Evolutionary conservation across 2,888 invertebrate species (phyloP).

Genomic region (Cheilosia pagana): DNA sequence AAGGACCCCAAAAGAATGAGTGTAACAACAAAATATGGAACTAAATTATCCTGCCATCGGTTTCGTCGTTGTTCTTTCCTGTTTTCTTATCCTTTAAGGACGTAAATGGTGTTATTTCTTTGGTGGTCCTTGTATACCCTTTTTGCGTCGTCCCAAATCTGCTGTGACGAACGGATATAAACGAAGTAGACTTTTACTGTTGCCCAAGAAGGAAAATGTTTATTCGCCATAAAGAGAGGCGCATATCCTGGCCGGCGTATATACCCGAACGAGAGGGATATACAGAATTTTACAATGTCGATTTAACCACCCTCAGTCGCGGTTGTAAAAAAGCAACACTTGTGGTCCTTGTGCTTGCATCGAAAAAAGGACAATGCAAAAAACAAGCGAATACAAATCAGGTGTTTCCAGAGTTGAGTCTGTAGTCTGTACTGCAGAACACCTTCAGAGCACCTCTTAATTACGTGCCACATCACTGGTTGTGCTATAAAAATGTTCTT

Average conservation of each 20-base stretch:
- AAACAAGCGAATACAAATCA: slow-evolving; percentile 36
- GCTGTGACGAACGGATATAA: slow-evolving; percentile 55
- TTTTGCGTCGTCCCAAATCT: background rate
- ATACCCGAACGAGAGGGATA: slow-evolving; percentile 1
- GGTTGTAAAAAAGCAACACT: slow-evolving; percentile 26
- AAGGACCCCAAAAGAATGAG: slow-evolving; percentile 47
- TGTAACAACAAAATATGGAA: slow-evolving; percentile 70
- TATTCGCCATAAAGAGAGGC: slow-evolving; percentile 67
- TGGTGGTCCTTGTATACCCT: slow-evolving; percentile 9
- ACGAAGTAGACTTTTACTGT: slow-evolving; percentile 71
- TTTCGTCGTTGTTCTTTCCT: slow-evolving; percentile 50
- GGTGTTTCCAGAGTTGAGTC: slow-evolving; percentile 20
- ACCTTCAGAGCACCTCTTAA: slow-evolving; percentile 52
- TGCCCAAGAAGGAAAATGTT: slow-evolving; percentile 63
- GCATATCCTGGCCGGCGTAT: slow-evolving; percentile 17
- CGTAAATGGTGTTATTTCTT: slow-evolving; percentile 55
- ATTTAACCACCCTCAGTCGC: slow-evolving; percentile 23
- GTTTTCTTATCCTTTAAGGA: slow-evolving; percentile 70
- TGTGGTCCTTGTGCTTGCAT: slow-evolving; percentile 26
- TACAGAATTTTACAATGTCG: slow-evolving; percentile 56
- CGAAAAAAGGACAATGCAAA: background rate
- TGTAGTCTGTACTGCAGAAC: background rate
- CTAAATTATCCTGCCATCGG: slow-evolving; percentile 68
- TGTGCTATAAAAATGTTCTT: slow-evolving; percentile 29
- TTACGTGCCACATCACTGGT: slow-evolving; percentile 56